phyloP scores from a whole-genome alignment of 2,797 vertebrate species.

The Vireo griseus region DNA sequence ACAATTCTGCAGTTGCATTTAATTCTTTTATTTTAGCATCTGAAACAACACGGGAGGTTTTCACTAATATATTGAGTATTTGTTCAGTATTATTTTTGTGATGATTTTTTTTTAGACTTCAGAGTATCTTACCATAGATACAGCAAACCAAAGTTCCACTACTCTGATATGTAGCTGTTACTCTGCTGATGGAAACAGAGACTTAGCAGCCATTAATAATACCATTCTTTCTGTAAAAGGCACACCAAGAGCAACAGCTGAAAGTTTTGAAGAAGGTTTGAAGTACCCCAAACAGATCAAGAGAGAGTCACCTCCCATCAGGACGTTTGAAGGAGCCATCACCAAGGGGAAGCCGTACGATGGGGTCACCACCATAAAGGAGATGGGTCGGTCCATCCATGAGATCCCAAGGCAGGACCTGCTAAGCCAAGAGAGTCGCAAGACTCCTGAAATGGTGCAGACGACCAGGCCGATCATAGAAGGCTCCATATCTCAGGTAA shows the following conservation, averaged over 20 bases:
- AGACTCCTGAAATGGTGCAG: constrained; percentile 88
- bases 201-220: neutral
- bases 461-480: constrained; percentile 82
- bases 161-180: neutral
- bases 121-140: neutral
- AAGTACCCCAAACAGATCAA: constrained; percentile 97
- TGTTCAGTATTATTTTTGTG: neutral
- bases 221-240: constrained; percentile 72
- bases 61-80: neutral
- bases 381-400: constrained; percentile 96
- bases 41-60: neutral
- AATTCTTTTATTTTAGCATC: neutral
- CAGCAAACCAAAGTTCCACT: neutral
- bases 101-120: neutral
- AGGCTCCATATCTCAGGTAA: constrained; percentile 91
- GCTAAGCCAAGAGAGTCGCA: constrained; percentile 86
- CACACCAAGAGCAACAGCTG: constrained; percentile 88
- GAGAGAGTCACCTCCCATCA: constrained; percentile 91
- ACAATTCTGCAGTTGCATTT: neutral
- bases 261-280: constrained; percentile 89
- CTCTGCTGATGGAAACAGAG: neutral
- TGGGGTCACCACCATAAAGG: constrained; percentile 95
- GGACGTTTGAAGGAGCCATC: constrained; percentile 93
- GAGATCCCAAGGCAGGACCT: constrained; percentile 94
- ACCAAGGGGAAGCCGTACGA: constrained; percentile 95